Conservation (phyloP, 2,888 invertebrate genomes). For the Cybosia mesomella region DNA sequence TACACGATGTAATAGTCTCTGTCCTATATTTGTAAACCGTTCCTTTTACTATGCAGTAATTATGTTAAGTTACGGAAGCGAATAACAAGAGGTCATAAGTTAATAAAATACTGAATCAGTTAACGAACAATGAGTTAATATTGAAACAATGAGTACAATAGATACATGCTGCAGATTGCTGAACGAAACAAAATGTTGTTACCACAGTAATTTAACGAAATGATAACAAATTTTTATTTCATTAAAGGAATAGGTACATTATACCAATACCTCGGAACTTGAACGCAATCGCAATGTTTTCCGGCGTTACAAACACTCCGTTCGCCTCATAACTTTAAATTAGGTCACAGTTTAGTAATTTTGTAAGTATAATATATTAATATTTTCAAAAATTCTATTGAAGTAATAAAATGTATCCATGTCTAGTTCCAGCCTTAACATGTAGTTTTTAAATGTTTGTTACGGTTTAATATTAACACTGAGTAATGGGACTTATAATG, state of each 20-base stretch:
- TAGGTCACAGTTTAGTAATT: neutral
- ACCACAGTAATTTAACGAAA: conserved; percentile 24
- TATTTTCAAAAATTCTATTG: neutral
- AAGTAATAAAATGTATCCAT: neutral
- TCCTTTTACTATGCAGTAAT: no score
- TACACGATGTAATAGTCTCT: neutral
- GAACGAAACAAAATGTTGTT: conserved; percentile 19
- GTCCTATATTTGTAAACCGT: no score
- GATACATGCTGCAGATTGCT: conserved; percentile 11
- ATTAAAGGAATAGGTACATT: conserved; percentile 33
- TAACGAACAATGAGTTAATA: conserved; percentile 29
- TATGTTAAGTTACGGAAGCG: neutral
- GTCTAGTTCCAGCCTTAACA: no score
- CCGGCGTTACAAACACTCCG: conserved; percentile 40
- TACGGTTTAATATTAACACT: no score
- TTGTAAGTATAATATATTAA: neutral
- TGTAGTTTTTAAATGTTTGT: no score
- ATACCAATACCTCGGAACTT: conserved; percentile 31
- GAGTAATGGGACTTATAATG: no score
- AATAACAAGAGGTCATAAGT: conserved; percentile 4
- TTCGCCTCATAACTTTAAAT: conserved; percentile 10
- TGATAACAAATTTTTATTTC: conserved; percentile 31
- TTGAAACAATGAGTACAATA: conserved; percentile 26
- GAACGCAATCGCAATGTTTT: conserved; percentile 47
- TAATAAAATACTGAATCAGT: conserved; percentile 30